Conservation (phyloP, 2,113 vertebrate species). For the Zosterops hypoxanthus region DNA sequence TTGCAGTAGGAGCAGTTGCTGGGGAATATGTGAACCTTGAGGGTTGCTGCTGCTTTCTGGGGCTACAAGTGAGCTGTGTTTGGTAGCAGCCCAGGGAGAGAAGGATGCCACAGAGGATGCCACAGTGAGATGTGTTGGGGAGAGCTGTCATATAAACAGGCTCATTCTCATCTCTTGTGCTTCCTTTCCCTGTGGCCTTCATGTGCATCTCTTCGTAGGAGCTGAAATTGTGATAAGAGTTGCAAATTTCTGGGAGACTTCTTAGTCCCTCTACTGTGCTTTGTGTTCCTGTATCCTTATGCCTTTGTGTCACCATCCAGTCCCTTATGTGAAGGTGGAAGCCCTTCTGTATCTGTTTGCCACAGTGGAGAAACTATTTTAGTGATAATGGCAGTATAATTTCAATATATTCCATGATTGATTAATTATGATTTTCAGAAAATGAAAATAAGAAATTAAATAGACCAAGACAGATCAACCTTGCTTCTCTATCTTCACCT, state of each 20-base stretch:
- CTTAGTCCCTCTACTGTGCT: not conserved
- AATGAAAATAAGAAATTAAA: not conserved
- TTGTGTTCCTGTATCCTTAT: not conserved
- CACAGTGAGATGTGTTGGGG: fast-evolving
- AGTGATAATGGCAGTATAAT: not conserved
- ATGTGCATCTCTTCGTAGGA: not conserved
- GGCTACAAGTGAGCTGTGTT: fast-evolving
- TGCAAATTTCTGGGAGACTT: not conserved
- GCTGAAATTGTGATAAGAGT: not conserved
- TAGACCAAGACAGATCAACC: not conserved
- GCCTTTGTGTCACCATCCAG: not conserved
- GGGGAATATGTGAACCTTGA: not conserved
- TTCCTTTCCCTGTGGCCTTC: not conserved
- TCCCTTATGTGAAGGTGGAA: not conserved
- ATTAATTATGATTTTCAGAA: not conserved
- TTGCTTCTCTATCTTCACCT: not conserved
- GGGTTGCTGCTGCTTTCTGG: not conserved
- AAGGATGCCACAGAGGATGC: not conserved
- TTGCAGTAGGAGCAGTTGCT: not conserved
- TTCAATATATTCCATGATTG: not conserved
- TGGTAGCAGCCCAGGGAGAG: too few relatives aligned
- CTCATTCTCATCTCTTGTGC: not conserved
- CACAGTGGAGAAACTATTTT: not conserved
- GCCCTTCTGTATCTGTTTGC: not conserved
- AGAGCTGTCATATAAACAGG: too few relatives aligned